Base-by-base conservation (phyloP, 2,797 vertebrate genomes). In the Adelosebastes latens region DNA sequence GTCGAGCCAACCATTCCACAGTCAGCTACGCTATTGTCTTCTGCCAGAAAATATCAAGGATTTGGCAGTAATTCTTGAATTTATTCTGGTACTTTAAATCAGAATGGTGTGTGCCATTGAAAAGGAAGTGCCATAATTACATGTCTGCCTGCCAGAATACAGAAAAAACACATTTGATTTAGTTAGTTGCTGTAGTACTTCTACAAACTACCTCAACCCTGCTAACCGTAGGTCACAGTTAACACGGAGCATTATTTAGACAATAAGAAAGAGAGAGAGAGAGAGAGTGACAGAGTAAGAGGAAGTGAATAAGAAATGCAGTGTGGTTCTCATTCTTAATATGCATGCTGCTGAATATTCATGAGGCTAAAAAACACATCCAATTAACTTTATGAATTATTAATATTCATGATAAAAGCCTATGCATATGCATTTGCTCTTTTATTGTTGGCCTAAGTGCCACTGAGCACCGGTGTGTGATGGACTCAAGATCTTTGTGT, bases 321-420 rank as follows among this genome's bases (percentile, higher is more conserved):
- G 74, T 80, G 79, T 80, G 85, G 90, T 91, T 46, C 80, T 88
- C 87, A 86, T 88, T 89, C 66, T 87, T 94, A 91, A 93, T 91
- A 87, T 87, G 88, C 82, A 75, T 49, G 56, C 79, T 81, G 55
- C 64, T 96, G 93, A 95, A 96, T 96, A 96, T 96, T 94, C 93
- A 96, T 95, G 91, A 91, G 29, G 56, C 80, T 86, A 93, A 94
- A 93, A 94, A 91, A 93, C 91, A 92, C 94, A 94, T 90, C 94
- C 94, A 96, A 96, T 96, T 96, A 95, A 93, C 91, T 88, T 87
- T 91, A 92, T 94, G 89, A 95, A 95, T 94, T 90, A 96, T 96
- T 95, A 93, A 95, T 94, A 96, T 94, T 95, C 93, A 93, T 92
- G 89, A 88, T 86, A 77, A 87, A 84, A 80, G 60, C 80, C 80